phyloP scores from a whole-genome alignment of 2,888 invertebrate genomes.

The Ophion obscuratus region DNA sequence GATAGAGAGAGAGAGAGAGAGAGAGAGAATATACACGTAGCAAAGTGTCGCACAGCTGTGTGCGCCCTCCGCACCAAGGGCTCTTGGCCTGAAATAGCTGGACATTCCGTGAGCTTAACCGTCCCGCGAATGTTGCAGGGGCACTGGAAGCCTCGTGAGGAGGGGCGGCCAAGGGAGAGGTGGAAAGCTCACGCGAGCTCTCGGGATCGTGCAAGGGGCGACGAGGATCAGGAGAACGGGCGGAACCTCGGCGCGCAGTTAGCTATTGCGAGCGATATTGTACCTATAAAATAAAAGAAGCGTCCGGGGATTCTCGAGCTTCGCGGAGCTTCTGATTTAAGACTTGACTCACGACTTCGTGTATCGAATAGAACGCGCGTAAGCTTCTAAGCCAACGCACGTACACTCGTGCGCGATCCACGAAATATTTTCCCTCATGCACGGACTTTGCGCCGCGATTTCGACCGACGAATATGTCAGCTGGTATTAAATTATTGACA shows the following conservation, averaged over 20 bases:
- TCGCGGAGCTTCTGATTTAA: constrained; percentile 63
- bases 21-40: constrained; percentile 54
- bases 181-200: constrained; percentile 22
- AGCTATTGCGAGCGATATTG: constrained; percentile 62
- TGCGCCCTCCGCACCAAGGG: constrained; percentile 31
- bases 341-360: constrained; percentile 52
- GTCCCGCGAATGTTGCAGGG: constrained; percentile 53
- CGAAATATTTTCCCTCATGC: background rate
- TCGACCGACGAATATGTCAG: background rate
- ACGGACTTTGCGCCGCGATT: background rate
- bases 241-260: constrained; percentile 51
- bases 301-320: constrained; percentile 55
- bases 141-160: background rate
- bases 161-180: constrained; percentile 13
- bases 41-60: constrained; percentile 65
- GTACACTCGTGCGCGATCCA: background rate
- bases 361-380: constrained; percentile 50
- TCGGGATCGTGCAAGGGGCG: constrained; percentile 10
- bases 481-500: background rate
- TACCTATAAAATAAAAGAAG: constrained; percentile 66
- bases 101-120: constrained; percentile 75
- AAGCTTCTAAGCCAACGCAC: constrained; percentile 12
- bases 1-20: constrained; percentile 46
- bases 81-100: constrained; percentile 74
- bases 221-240: constrained; percentile 1